Base-by-base conservation (phyloP, 53 echinoderm and acorn worm species). In the Crossaster papposus region DNA sequence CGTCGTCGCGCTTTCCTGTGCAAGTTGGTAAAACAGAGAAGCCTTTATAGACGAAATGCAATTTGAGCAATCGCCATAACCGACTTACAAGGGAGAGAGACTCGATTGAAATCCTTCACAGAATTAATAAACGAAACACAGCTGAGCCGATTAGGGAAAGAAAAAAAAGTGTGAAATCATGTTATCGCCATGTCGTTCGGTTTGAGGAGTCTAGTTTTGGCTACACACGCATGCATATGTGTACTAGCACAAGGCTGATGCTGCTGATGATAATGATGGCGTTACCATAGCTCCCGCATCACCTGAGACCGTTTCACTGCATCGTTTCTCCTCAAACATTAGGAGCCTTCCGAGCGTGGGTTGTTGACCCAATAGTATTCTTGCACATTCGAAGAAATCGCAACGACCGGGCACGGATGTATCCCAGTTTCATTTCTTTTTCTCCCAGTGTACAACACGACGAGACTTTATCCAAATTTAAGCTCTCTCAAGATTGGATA, bases 111-210 rank as follows among this genome's bases (percentile, higher is more conserved):
- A 81, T 55, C 81, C 81, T 81, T 52, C 79, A 51, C 33, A 63
- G 55, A 30, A 31, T 17, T 74, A 68, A 28, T 68, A 9, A 68
- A 28, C 51, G 36, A 9, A 68, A 28, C 51, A 36, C 32, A 28
- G 65, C 82, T 64, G 82, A 82, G 68, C 70, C 38, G 82, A 68
- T 68, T 81, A 24, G 29, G 30, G n/a, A n/a, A n/a, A n/a, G n/a
- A n/a, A n/a, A n/a, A 50, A 64, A 35, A 64, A 82, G 82, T 82
- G 68, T 82, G 68, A 82, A 65, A 82, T 82, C 82, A 68, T 82
- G 82, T 82, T 82, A 82, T n/a, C 36, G 82, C 35, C 70, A 6
- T 24, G 65, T 68, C 82, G 65, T 68, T 68, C 68, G 33, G 82
- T 68, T 65, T 70, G 82, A 82, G 82, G 24, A 82, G 68, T 82